Conservation (phyloP, 2,113 vertebrate genomes). For the Donacobius atricapilla region DNA sequence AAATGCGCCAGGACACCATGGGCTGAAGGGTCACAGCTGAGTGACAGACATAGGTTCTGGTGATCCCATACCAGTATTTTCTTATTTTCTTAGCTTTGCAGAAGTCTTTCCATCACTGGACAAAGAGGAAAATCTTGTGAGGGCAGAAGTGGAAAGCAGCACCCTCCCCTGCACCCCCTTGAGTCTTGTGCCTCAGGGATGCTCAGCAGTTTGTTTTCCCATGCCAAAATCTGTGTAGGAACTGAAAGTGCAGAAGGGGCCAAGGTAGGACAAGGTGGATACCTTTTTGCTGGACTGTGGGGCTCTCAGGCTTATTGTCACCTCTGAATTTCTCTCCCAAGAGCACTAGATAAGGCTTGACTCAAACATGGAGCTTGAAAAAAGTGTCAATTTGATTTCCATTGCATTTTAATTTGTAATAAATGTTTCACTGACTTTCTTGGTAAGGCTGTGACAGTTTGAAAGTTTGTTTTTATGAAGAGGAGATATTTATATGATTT, state of each 20-base stretch:
- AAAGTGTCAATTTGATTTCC: slow-evolving; percentile 1
- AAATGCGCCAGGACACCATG: accelerated
- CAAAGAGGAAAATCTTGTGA: neutral
- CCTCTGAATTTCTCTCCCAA: neutral
- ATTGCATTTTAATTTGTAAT: slow-evolving; percentile 50
- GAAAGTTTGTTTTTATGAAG: slow-evolving; percentile 21
- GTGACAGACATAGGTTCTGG: accelerated
- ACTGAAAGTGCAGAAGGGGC: neutral
- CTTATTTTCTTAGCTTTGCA: neutral
- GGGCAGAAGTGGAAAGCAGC: neutral
- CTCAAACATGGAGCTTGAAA: slow-evolving; percentile 1
- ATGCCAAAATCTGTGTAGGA: neutral
- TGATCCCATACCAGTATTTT: neutral
- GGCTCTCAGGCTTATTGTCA: neutral
- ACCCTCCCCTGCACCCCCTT: neutral
- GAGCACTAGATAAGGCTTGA: neutral
- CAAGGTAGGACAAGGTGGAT: neutral
- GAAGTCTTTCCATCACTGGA: neutral
- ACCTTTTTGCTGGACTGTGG: neutral
- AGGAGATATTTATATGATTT: neutral
- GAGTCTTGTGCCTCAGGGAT: neutral
- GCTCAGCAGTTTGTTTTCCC: neutral
- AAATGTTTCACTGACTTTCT: slow-evolving; percentile 35
- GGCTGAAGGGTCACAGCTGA: neutral
- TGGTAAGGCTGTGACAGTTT: slow-evolving; percentile 12